phyloP scores from a whole-genome alignment of 2,113 vertebrate species.

The Passer domesticus region DNA sequence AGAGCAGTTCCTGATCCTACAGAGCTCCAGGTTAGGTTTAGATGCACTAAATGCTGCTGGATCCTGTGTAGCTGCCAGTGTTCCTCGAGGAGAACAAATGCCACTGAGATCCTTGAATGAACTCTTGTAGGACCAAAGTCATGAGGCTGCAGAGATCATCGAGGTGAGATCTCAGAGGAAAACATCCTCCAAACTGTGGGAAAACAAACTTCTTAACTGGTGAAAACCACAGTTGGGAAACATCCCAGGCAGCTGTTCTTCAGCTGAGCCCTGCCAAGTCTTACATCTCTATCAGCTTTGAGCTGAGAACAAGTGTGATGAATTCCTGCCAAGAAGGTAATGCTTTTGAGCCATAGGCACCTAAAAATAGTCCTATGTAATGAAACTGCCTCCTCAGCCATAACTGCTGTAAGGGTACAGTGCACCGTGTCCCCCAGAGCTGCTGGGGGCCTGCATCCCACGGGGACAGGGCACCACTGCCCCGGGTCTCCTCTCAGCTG shows the following conservation, averaged over 20 bases:
- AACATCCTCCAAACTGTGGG: neutral
- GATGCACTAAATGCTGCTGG: neutral
- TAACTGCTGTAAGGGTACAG: rapidly evolving
- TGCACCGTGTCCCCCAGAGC: neutral
- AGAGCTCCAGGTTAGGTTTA: neutral
- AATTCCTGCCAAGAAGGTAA: conserved; percentile 18
- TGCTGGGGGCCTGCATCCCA: neutral
- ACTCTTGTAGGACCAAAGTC: neutral
- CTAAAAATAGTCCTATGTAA: conserved; percentile 16
- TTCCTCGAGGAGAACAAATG: neutral
- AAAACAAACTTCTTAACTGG: conserved; percentile 44
- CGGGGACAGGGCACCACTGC: neutral
- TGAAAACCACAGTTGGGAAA: conserved; percentile 33
- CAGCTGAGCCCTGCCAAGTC: neutral
- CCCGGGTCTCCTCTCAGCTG: neutral
- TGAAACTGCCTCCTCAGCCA: conserved; percentile 5
- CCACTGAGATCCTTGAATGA: neutral
- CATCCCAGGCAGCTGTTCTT: conserved; percentile 48
- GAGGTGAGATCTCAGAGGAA: neutral
- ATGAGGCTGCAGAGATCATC: neutral
- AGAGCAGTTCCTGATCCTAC: neutral
- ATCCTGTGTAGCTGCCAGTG: neutral
- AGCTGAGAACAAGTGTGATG: conserved; percentile 43
- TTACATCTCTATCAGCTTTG: neutral
- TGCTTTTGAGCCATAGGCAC: conserved; percentile 26